These are phyloP conservation scores for Catagonus wagneri DNA, from an alignment of 2,113 vertebrate genomes.

Conservation along the genomic window DNA sequence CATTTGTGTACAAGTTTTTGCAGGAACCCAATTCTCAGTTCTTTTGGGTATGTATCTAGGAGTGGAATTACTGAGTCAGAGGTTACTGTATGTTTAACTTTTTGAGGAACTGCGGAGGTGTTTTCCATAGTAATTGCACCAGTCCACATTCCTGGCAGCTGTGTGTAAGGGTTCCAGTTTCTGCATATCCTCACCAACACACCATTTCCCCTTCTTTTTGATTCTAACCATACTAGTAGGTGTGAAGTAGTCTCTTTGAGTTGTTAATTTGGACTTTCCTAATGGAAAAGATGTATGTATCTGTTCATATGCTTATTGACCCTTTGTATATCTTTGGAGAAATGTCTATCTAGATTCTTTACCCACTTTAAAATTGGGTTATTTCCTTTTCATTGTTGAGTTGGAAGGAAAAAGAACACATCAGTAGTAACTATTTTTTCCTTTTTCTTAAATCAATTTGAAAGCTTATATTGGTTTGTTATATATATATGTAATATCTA, in stretches of 20 bases:
- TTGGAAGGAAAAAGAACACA: slow-evolving; percentile 4
- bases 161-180: neutral
- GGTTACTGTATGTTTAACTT: neutral
- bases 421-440: neutral
- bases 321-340: neutral
- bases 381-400: neutral
- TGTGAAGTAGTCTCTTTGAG: neutral
- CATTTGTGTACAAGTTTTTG: neutral
- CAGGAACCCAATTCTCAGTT: neutral
- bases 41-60: neutral
- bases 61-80: neutral
- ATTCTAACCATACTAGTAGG: neutral
- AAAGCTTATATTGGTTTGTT: neutral
- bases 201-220: neutral
- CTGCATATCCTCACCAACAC: neutral
- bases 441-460: neutral
- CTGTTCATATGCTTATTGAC: neutral
- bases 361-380: neutral
- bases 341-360: neutral
- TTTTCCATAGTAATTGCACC: neutral
- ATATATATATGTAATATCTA: neutral
- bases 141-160: neutral
- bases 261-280: neutral
- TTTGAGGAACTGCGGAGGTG: neutral
- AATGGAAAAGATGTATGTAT: neutral